Conservation (phyloP, 2,113 vertebrate species). For the Tonatia bakeri region DNA sequence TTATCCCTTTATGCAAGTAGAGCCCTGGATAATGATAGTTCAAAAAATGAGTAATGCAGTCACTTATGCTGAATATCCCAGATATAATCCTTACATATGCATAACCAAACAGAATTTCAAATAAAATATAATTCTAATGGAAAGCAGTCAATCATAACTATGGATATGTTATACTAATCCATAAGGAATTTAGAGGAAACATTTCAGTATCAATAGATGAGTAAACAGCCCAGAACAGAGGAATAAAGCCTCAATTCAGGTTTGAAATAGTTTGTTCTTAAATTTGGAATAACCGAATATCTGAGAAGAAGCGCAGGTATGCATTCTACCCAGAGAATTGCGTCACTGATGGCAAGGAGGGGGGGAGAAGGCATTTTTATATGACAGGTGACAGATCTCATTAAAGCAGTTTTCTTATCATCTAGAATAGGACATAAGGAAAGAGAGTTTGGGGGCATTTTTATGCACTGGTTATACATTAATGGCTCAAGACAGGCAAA, state of each 20-base stretch:
- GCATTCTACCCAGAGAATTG: not conserved
- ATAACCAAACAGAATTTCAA: not conserved
- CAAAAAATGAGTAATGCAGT: not conserved
- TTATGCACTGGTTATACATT: not conserved
- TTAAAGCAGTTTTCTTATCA: not conserved
- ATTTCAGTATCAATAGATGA: not conserved
- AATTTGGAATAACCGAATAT: not conserved
- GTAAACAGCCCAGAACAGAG: not conserved
- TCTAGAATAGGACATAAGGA: not conserved
- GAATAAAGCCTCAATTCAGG: not conserved
- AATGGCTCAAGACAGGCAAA: not conserved
- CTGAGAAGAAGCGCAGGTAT: not conserved
- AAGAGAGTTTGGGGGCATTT: not conserved
- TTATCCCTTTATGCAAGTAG: not conserved
- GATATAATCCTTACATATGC: not conserved
- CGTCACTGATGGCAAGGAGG: not conserved
- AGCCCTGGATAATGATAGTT: not conserved
- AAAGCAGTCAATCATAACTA: not conserved
- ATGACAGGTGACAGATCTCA: not conserved
- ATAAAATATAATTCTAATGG: not conserved
- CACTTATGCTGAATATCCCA: not conserved
- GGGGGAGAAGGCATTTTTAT: not conserved
- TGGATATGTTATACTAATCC: not conserved
- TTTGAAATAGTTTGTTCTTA: not conserved
- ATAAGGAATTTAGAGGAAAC: not conserved